Evolutionary conservation across 2,797 vertebrate species (phyloP), one percentile per base, ranked within the genome.

Genomic region (Ibycter americanus): DNA sequence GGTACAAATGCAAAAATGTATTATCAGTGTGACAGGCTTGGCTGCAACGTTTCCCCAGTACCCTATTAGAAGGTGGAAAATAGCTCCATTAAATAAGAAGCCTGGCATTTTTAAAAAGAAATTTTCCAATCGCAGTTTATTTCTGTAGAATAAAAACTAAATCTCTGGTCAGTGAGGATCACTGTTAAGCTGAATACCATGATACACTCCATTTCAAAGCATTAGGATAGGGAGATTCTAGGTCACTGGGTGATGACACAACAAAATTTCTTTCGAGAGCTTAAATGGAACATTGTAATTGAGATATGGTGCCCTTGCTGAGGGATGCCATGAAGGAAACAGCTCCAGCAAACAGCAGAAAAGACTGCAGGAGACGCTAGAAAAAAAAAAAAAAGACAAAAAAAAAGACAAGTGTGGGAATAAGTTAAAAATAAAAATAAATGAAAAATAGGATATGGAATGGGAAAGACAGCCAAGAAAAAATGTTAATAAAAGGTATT

Each of bases 401-500:
- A 32, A 40, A 47, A 16, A 32, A 8, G 7, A 36, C 17, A 65
- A 95, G 11, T 38, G 38, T 73, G 62, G 31, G 67, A 92, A 91
- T 63, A 86, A 87, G 66, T 89, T 88, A 72, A 85, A 97, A 96
- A 91, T 70, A 93, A 94, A 93, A 94, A 79, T 36, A 82, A 79
- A 79, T 68, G 62, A 46, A 93, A 89, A 94, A 72, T 47, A 62
- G 38, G 32, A 92, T 79, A 56, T 38, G 52, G 32, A 83, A 90
- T 29, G 34, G 38, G 76, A 96, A 94, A 95, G 68, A 77, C 66
- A 91, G 93, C 83, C 92, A 96, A 94, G 76, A 93, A 95, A 88
- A 96, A 67, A 80, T 80, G 89, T 96, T 97, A 93, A 95, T 93
- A 95, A 93, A 93, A 93, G 20, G 23, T 93, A 74, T 88, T 96